phyloP scores from a whole-genome alignment of 1,140 invertebrate species.

The Formica exsecta region DNA sequence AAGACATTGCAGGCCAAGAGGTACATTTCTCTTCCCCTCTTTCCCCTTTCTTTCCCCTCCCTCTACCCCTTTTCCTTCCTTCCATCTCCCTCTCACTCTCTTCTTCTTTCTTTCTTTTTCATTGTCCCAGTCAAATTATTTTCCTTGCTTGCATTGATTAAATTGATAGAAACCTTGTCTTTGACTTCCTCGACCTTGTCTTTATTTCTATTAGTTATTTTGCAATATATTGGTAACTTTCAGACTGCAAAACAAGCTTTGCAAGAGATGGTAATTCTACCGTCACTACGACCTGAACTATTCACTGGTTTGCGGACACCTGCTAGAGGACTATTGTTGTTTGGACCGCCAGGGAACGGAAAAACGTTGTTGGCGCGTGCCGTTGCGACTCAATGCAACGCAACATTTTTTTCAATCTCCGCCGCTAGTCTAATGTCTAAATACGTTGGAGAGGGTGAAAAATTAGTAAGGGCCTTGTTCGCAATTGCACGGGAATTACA shows the following conservation, averaged over 20 bases:
- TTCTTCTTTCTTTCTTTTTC: no score
- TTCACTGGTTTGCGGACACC: constrained; percentile 97
- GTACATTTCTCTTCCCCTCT: constrained; percentile 79
- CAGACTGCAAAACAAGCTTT: constrained; percentile 97
- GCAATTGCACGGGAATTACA: constrained; percentile 96
- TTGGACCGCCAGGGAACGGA: constrained; percentile 97
- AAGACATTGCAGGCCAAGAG: constrained; percentile 96
- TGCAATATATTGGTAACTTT: constrained; percentile 55
- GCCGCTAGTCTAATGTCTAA: constrained; percentile 99
- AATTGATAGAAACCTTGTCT: neutral
- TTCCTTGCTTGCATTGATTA: neutral
- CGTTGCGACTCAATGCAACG: constrained; percentile 96
- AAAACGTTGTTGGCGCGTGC: constrained; percentile 97
- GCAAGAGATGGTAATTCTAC: constrained; percentile 98
- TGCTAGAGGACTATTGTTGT: constrained; percentile 96
- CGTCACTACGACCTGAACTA: constrained; percentile 97
- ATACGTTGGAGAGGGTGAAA: constrained; percentile 99
- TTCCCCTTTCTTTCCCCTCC: no score
- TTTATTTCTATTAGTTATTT: neutral
- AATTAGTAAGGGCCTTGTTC: constrained; percentile 98
- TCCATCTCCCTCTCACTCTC: no score
- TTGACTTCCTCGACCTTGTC: neutral
- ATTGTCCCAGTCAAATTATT: neutral
- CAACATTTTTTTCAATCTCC: constrained; percentile 99
- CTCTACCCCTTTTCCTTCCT: no score